A percentile compares a stretch with the other conserved stretches of the same genome.
Evolutionary conservation across 2,797 vertebrate species (phyloP).

Genomic region (Cebuella pygmaea): DNA sequence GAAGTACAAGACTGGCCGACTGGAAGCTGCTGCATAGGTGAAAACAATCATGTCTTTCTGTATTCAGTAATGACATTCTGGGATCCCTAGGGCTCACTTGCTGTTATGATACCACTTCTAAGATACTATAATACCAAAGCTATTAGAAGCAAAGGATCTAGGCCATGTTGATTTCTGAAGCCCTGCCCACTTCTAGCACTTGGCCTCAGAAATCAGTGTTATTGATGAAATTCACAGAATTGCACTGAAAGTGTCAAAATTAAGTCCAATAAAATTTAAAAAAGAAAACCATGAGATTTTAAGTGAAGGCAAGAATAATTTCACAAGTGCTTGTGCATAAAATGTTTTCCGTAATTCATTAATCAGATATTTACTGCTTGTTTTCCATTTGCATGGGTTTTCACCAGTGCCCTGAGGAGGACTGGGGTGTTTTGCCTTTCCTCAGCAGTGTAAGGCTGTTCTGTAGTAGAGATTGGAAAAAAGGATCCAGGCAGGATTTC

Average conservation of each 20-base stretch:
- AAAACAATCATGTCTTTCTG: background rate
- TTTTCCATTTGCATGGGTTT: background rate
- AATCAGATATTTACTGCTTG: background rate
- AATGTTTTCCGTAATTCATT: conserved; percentile 1
- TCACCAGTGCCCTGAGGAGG: background rate
- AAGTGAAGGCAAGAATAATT: conserved; percentile 29
- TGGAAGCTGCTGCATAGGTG: background rate
- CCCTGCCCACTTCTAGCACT: background rate
- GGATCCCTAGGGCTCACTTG: background rate
- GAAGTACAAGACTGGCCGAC: background rate
- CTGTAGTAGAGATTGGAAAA: background rate
- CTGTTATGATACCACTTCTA: background rate
- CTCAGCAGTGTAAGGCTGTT: background rate
- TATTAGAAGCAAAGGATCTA: background rate
- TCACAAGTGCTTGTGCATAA: background rate
- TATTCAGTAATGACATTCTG: background rate
- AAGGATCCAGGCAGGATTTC: background rate
- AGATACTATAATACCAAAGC: background rate
- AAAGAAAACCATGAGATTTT: background rate
- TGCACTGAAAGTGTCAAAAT: background rate
- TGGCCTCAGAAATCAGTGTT: background rate
- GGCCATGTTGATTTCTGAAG: background rate
- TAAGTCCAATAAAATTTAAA: background rate
- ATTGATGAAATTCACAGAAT: conserved; percentile 7
- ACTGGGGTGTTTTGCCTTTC: background rate